phyloP scores from a whole-genome alignment of 2,113 vertebrate species.

The Rhinoptilus africanus region DNA sequence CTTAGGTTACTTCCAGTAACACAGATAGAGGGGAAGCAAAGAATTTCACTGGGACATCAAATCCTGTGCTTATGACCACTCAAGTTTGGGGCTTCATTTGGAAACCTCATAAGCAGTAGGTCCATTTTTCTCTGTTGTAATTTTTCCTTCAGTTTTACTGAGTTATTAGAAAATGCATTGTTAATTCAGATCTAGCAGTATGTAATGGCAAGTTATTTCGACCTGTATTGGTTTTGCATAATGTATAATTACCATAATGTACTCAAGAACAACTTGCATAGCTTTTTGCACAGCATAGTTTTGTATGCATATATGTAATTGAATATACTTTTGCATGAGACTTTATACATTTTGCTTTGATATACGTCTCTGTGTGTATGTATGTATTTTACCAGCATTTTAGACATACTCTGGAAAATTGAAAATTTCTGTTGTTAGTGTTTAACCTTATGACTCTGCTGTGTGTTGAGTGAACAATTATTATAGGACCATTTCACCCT shows the following conservation, averaged over 20 bases:
- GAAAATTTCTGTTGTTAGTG: conserved; percentile 19
- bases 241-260: not conserved
- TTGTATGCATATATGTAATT: not conserved
- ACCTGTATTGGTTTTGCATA: not conserved
- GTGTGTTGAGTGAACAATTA: conserved; percentile 36
- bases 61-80: conserved; percentile 43
- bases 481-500: conserved; percentile 39
- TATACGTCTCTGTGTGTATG: not conserved
- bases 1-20: conserved; percentile 83
- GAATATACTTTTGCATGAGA: not conserved
- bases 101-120: not conserved
- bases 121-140: not conserved
- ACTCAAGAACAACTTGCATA: not conserved
- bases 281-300: not conserved
- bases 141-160: not conserved
- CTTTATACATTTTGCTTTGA: not conserved
- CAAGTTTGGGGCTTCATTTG: conserved; percentile 66
- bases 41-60: conserved; percentile 73
- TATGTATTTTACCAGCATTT: not conserved
- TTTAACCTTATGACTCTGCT: conserved; percentile 40
- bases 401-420: not conserved
- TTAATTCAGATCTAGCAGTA: not conserved
- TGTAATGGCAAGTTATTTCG: not conserved
- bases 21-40: conserved; percentile 68
- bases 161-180: conserved; percentile 8